Percentiles rank a stretch among this genome's conserved stretches.
phyloP scores from a whole-genome alignment of 2,888 invertebrate species.

The Rhimphoctona megacephalus region DNA sequence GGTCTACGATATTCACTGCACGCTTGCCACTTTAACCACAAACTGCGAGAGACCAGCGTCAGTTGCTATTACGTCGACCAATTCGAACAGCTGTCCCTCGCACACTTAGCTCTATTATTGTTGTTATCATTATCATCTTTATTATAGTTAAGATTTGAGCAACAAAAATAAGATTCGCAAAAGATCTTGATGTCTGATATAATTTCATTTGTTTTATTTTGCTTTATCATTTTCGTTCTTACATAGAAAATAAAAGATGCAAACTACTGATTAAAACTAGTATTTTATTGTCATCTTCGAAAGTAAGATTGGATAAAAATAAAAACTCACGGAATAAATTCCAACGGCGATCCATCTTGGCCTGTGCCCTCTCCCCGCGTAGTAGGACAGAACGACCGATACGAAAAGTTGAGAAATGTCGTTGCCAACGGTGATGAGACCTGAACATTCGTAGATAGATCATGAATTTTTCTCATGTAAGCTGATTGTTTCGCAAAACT shows the following conservation, averaged over 20 bases:
- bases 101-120: conserved; percentile 31
- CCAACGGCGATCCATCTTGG: conserved; percentile 91
- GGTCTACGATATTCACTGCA: conserved; percentile 64
- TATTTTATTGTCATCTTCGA: not conserved
- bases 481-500: not conserved
- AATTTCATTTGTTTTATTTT: not conserved
- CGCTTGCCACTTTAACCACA: conserved; percentile 64
- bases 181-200: not conserved
- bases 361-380: conserved; percentile 90
- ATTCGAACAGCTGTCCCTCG: conserved; percentile 65
- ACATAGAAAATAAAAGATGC: conserved; percentile 5
- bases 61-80: conserved; percentile 58
- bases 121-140: conserved; percentile 6
- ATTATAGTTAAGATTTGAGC: conserved; percentile 3
- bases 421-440: conserved; percentile 90
- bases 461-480: not conserved
- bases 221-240: not conserved
- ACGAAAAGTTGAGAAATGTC: conserved; percentile 90
- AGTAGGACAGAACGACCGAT: conserved; percentile 89
- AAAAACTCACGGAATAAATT: conserved; percentile 83
- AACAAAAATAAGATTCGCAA: not conserved
- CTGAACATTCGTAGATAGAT: conserved; percentile 78
- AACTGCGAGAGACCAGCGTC: conserved; percentile 58
- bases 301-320: not conserved
- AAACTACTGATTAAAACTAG: conserved; percentile 14